phyloP scores from a whole-genome alignment of 2,113 vertebrate species.

The Macrotus californicus region DNA sequence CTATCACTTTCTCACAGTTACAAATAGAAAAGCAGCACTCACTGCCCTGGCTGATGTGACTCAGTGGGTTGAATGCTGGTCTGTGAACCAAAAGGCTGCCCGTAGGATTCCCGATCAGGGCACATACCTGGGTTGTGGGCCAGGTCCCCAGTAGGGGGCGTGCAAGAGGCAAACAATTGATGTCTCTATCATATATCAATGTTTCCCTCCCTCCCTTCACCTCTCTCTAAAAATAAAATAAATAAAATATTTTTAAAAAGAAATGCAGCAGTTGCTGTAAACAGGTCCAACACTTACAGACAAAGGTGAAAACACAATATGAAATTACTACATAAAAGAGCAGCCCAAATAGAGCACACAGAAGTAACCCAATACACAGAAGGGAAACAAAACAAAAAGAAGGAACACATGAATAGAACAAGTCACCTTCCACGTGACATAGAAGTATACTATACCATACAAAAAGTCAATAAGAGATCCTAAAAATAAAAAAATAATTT shows the following conservation, averaged over 20 bases:
- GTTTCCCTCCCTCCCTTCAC: too few relatives aligned
- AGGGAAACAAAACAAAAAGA: neutral
- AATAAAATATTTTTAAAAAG: too few relatives aligned
- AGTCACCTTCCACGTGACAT: neutral
- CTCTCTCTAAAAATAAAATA: too few relatives aligned
- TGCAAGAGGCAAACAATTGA: too few relatives aligned
- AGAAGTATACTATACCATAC: neutral
- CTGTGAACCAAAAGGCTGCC: too few relatives aligned
- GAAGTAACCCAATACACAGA: neutral
- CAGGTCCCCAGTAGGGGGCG: too few relatives aligned
- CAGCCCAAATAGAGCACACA: neutral
- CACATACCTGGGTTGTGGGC: too few relatives aligned
- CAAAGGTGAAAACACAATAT: neutral
- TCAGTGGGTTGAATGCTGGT: too few relatives aligned
- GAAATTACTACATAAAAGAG: neutral
- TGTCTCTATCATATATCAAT: too few relatives aligned
- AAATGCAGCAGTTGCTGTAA: neutral
- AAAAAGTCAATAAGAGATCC: neutral
- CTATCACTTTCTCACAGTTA: neutral
- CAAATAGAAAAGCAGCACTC: neutral
- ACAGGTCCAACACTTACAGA: neutral
- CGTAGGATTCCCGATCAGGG: too few relatives aligned
- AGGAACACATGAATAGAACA: neutral
- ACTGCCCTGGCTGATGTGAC: too few relatives aligned
- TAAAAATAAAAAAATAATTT: neutral